Evolutionary conservation across 2,797 vertebrate species (phyloP), one percentile per base, ranked within the genome.

Genomic region (Melanotaenia boesemani): DNA sequence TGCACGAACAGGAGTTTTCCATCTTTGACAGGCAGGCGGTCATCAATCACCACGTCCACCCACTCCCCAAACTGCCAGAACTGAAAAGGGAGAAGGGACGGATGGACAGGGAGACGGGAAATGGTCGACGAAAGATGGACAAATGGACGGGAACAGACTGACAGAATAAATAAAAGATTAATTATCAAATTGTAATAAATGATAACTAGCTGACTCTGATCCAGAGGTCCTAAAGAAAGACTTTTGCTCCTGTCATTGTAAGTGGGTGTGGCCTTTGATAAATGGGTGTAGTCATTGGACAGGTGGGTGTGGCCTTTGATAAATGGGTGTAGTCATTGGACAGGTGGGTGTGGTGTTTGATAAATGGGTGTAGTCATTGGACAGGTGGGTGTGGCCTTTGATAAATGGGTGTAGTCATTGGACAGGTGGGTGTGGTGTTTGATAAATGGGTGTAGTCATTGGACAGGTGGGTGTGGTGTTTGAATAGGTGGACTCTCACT

Each of bases 1-100:
- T 26, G 26, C 26, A 98, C 96, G 0, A 98, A 98, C 73, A 97
- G 37, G 66, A 98, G 91, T 72, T 97, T 95, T 50, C 94, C 94
- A 0, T 96, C 94, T 86, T 95, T 97, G 3, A 94, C 95, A 1
- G 97, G 97, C 74, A 98, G 88, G 16, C 87, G 95, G 90, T 97
- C 97, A 0, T 97, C 97, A 1, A 97, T 91, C 63, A 98, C 96
- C 59, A 98, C 93, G 0, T 98, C 95, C 80, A 97, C 90, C 96
- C 96, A 98, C 62, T 96, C 95, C 0, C 96, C 97, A 0, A 96
- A 98, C 88, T 98, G 96, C 96, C 97, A 98, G 84, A 97, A 96
- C 96, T 98, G 34, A 57, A 73, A 12, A 60, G 2, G 16, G 59
- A 39, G 1, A 13, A 20, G 16, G 9, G 9, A 65, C 12, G 44